A percentile compares a stretch with the other conserved stretches of the same genome.
phyloP scores from a whole-genome alignment of 2,797 vertebrate genomes.

The Gadopsis marmoratus region DNA sequence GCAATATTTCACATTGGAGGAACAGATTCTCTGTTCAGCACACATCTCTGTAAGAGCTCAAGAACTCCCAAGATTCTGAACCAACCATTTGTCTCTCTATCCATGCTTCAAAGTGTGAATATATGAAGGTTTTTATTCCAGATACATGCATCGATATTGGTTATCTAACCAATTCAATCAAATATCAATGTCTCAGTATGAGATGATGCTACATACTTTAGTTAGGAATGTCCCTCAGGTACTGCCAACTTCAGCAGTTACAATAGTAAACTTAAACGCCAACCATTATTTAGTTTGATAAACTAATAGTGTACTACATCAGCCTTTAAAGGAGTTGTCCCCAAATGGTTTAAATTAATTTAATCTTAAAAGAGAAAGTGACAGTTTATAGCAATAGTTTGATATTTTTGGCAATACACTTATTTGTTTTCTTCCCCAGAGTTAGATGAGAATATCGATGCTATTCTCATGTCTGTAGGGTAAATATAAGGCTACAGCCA shows the following conservation, averaged over 20 bases:
- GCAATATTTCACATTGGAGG: conserved; percentile 55
- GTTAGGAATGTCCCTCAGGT: not conserved
- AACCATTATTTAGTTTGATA: not conserved
- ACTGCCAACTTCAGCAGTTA: not conserved
- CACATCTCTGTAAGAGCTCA: conserved; percentile 35
- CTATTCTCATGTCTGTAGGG: not conserved
- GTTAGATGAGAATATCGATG: not conserved
- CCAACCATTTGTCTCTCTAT: conserved; percentile 11
- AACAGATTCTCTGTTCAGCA: conserved; percentile 35
- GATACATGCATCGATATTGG: not conserved
- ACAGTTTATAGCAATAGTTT: not conserved
- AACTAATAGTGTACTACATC: not conserved
- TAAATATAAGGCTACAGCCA: not conserved
- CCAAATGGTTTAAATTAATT: not conserved
- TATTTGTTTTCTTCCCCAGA: not conserved
- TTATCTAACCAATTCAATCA: not conserved
- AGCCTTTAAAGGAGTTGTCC: not conserved
- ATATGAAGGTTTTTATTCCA: conserved; percentile 16
- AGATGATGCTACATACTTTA: not conserved
- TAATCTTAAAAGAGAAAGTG: not conserved
- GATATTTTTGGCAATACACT: not conserved
- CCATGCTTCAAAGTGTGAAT: conserved; percentile 20
- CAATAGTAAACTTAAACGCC: not conserved
- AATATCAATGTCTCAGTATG: not conserved
- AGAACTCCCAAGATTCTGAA: conserved; percentile 32